A percentile compares a stretch with the other conserved stretches of the same genome.
Conservation (phyloP, 2,888 invertebrate genomes). For the Euclidia mi region DNA sequence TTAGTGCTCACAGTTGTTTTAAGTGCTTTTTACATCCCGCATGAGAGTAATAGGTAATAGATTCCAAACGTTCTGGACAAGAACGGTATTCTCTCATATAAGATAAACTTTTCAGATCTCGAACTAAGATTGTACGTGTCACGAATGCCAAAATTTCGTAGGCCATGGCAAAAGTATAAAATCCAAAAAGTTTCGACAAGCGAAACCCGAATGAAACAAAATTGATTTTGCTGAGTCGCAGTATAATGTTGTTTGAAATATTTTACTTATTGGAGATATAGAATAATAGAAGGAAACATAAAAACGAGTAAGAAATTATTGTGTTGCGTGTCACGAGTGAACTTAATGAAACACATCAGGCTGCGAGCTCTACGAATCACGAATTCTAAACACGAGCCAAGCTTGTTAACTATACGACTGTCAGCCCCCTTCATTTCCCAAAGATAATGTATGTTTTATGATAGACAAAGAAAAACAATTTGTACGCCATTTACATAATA, state of each 20-base stretch:
- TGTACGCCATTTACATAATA: slow-evolving; percentile 10
- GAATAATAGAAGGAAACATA: slow-evolving; percentile 7
- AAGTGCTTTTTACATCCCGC: slow-evolving; percentile 39
- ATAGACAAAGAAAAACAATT: slow-evolving; percentile 35
- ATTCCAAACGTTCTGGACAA: slow-evolving; percentile 28
- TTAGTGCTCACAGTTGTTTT: slow-evolving; percentile 32
- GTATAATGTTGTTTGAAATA: no score
- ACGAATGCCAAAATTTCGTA: slow-evolving; percentile 13
- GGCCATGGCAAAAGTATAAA: slow-evolving; percentile 16
- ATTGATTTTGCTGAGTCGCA: slow-evolving; percentile 5
- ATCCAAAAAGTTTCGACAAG: slow-evolving; percentile 17
- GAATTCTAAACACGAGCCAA: slow-evolving; percentile 60
- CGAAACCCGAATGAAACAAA: slow-evolving; percentile 7
- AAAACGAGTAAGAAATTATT: slow-evolving; percentile 49
- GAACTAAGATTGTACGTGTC: slow-evolving; percentile 21
- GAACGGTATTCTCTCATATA: slow-evolving; percentile 37
- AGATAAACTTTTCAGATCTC: slow-evolving; percentile 21
- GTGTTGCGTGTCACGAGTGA: slow-evolving; percentile 54
- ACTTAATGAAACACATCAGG: slow-evolving; percentile 66
- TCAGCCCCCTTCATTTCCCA: slow-evolving; percentile 57
- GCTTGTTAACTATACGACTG: slow-evolving; percentile 63
- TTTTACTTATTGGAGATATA: no score
- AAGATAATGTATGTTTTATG: slow-evolving; percentile 49
- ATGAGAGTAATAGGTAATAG: slow-evolving; percentile 36
- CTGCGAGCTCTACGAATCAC: slow-evolving; percentile 48